Conservation (phyloP, 2,797 vertebrate species). For the Gorsachius magnificus region DNA sequence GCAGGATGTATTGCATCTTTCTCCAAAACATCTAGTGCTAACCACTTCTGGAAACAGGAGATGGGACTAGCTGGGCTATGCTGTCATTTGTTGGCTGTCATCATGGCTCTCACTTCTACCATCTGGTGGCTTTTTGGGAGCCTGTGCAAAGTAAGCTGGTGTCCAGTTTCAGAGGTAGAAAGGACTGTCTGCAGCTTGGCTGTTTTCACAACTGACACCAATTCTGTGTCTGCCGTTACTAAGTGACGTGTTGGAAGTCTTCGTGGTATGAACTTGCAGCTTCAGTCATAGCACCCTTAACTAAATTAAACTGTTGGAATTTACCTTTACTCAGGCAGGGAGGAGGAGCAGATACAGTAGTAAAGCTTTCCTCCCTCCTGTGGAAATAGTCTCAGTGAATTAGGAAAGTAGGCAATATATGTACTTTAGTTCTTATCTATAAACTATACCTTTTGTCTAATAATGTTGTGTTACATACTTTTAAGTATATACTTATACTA, state of each 20-base stretch:
- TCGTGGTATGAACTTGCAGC: not conserved
- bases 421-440: not conserved
- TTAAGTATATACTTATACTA: not conserved
- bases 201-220: not conserved
- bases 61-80: not conserved
- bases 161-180: not conserved
- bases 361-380: not conserved
- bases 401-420: not conserved
- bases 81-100: not conserved
- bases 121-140: not conserved
- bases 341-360: not conserved
- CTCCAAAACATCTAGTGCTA: not conserved
- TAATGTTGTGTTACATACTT: not conserved
- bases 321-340: not conserved
- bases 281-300: not conserved
- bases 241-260: not conserved
- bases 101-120: not conserved
- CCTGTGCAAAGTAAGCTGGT: not conserved
- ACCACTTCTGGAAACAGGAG: not conserved
- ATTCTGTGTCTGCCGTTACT: not conserved
- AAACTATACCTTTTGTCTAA: not conserved
- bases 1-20: not conserved
- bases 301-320: not conserved
- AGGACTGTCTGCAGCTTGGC: not conserved
- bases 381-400: not conserved